Percentiles rank a stretch among this genome's conserved stretches.
Evolutionary conservation across 2,797 vertebrate species (phyloP).

Genomic region (Novumbra hubbsi): DNA sequence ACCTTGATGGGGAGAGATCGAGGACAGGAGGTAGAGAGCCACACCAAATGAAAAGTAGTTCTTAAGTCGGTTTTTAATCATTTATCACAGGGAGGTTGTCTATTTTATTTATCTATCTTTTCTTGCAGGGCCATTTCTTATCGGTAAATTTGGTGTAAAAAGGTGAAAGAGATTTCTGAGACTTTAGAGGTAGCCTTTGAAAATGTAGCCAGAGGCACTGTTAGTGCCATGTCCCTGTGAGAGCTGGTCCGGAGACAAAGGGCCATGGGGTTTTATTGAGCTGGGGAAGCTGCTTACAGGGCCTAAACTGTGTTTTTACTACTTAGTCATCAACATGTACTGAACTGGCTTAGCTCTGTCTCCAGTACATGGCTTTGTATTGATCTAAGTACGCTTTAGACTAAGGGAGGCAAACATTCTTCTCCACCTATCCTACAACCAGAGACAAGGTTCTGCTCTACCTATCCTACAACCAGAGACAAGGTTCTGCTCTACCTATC

Average conservation of each 20-base stretch:
- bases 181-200: conserved; percentile 63
- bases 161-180: conserved; percentile 46
- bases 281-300: not conserved
- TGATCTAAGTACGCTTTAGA: conserved; percentile 29
- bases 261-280: conserved; percentile 50
- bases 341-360: conserved; percentile 50
- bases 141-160: conserved; percentile 16
- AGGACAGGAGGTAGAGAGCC: conserved; percentile 14
- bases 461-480: conserved; percentile 33
- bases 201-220: conserved; percentile 49
- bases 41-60: too few species aligned
- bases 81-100: conserved; percentile 40
- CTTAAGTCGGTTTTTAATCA: too few species aligned
- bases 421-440: conserved; percentile 27
- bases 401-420: conserved; percentile 23
- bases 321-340: conserved; percentile 53
- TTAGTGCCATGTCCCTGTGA: conserved; percentile 36
- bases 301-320: conserved; percentile 52
- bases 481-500: too few species aligned
- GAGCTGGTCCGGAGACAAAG: conserved; percentile 51
- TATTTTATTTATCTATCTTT: conserved; percentile 67
- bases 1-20: conserved; percentile 15
- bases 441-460: too few species aligned
- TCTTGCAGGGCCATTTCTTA: conserved; percentile 58
- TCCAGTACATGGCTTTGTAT: conserved; percentile 1